Conservation (phyloP, 2,113 vertebrate genomes). For the Ardeotis arabs region DNA sequence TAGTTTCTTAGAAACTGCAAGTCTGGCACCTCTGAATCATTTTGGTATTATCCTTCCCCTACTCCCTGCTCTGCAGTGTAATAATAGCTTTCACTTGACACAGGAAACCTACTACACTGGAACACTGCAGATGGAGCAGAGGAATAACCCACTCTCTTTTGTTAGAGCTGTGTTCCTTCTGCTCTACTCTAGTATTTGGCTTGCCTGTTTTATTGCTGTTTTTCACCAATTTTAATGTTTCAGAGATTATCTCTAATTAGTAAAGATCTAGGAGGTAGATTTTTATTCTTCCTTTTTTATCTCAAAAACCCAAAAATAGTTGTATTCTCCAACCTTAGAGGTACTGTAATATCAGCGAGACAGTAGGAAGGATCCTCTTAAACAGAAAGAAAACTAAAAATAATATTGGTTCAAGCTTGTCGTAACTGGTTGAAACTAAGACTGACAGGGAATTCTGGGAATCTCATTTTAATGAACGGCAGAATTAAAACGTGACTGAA, state of each 20-base stretch:
- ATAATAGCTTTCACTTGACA: slow-evolving; percentile 63
- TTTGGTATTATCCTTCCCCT: slow-evolving; percentile 61
- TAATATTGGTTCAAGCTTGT: not conserved
- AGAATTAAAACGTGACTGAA: slow-evolving; percentile 21
- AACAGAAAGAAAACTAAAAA: not conserved
- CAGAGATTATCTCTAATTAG: not conserved
- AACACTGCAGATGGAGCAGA: slow-evolving; percentile 60
- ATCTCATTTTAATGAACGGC: not conserved
- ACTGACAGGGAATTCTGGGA: not conserved
- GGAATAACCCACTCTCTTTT: slow-evolving; percentile 59
- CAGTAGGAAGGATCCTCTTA: not conserved
- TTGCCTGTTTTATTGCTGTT: not conserved
- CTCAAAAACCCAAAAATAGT: not conserved
- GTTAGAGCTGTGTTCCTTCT: slow-evolving; percentile 41
- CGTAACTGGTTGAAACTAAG: not conserved
- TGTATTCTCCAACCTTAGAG: not conserved
- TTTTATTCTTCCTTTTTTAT: not conserved
- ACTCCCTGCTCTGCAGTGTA: slow-evolving; percentile 45
- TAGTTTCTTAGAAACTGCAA: slow-evolving; percentile 50
- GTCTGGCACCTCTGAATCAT: slow-evolving; percentile 63
- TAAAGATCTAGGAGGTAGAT: not conserved
- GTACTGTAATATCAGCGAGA: not conserved
- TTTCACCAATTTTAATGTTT: not conserved
- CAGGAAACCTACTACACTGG: slow-evolving; percentile 55
- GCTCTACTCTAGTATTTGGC: slow-evolving; percentile 22